Percentiles rank a stretch among this genome's conserved stretches.
Conservation (phyloP, 2,113 vertebrate genomes). For the Lipophrys pholis region DNA sequence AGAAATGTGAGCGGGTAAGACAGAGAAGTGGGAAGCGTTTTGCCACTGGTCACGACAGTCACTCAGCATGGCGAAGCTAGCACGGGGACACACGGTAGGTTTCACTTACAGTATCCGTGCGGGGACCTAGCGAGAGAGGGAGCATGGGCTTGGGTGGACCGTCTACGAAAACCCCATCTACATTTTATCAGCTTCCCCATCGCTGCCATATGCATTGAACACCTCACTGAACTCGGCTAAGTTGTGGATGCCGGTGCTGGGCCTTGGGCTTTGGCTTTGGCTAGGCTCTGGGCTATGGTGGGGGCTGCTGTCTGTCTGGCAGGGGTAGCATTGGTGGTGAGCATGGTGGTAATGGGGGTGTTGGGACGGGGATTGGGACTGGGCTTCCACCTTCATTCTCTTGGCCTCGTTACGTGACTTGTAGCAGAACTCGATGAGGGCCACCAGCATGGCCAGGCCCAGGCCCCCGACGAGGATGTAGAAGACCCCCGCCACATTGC, state of each 20-base stretch:
- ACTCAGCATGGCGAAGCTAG: slow-evolving; percentile 83
- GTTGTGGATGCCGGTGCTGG: slow-evolving; percentile 93
- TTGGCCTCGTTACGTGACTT: slow-evolving; percentile 99
- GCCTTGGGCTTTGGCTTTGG: slow-evolving; percentile 81
- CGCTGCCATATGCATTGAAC: slow-evolving; percentile 96
- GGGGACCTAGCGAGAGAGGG: slow-evolving; percentile 47
- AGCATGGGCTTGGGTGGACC: slow-evolving; percentile 29
- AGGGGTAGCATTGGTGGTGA: slow-evolving; percentile 60
- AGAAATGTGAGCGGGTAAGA: slow-evolving; percentile 53
- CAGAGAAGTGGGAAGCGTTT: slow-evolving; percentile 81
- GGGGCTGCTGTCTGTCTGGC: slow-evolving; percentile 65
- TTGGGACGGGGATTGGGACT: slow-evolving; percentile 82
- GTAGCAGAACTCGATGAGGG: slow-evolving; percentile 99
- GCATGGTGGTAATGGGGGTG: slow-evolving; percentile 74
- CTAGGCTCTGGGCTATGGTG: slow-evolving; percentile 85
- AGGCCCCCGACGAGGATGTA: slow-evolving; percentile 99
- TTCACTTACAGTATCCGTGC: slow-evolving; percentile 88
- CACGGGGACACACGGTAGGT: slow-evolving; percentile 78
- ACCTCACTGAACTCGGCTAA: slow-evolving; percentile 98
- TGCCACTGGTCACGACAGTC: slow-evolving; percentile 90
- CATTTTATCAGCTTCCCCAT: slow-evolving; percentile 92
- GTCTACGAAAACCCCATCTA: slow-evolving; percentile 83
- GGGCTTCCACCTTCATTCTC: slow-evolving; percentile 99
- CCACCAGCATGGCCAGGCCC: slow-evolving; percentile 99
- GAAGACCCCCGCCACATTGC: slow-evolving; percentile 99